Conservation (phyloP, 1,140 invertebrate species). For the Heliconius nattereri region DNA sequence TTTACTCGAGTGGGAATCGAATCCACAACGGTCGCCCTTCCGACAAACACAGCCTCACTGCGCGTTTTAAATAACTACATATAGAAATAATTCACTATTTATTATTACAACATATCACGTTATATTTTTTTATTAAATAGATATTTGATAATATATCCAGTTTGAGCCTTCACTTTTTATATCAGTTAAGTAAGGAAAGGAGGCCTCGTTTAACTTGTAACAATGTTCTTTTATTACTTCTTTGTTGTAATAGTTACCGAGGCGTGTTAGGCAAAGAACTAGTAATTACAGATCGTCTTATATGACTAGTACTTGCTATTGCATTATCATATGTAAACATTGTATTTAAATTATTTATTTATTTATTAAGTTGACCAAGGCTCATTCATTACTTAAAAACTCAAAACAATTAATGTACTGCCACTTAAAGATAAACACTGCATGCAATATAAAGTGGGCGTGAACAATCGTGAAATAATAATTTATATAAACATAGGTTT, state of each 20-base stretch:
- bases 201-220: not conserved
- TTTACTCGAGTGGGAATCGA: too few relatives aligned
- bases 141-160: not conserved
- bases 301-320: not conserved
- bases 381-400: too few relatives aligned
- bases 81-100: too few relatives aligned
- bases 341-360: not conserved
- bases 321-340: not conserved
- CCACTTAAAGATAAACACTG: too few relatives aligned
- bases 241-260: conserved; percentile 37
- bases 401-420: too few relatives aligned
- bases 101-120: not conserved
- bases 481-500: too few relatives aligned
- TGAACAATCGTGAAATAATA: too few relatives aligned
- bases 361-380: too few relatives aligned
- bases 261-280: conserved; percentile 36
- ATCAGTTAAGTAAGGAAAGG: not conserved
- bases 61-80: not conserved
- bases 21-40: too few relatives aligned
- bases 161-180: not conserved
- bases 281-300: conserved; percentile 29
- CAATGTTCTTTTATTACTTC: not conserved
- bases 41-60: too few relatives aligned
- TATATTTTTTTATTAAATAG: not conserved
- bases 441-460: too few relatives aligned